Conservation (phyloP, 2,888 invertebrate species). For the Xestoiulus laeticollis region DNA sequence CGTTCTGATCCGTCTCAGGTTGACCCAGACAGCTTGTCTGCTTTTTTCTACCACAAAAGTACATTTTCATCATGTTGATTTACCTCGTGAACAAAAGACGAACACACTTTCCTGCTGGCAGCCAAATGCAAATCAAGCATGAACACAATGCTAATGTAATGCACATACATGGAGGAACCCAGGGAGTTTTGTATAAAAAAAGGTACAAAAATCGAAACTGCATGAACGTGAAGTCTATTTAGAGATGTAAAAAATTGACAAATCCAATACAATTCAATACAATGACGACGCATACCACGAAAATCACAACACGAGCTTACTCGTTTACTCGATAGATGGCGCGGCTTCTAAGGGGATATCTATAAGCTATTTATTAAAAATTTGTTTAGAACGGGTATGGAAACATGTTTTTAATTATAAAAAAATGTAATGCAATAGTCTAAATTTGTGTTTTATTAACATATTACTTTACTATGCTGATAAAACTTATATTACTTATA, state of each 20-base stretch:
- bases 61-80: conserved; percentile 43
- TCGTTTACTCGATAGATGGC: neutral
- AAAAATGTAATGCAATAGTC: no score
- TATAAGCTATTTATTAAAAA: no score
- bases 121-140: conserved; percentile 47
- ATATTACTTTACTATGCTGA: no score
- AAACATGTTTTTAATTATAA: no score
- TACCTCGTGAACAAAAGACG: conserved; percentile 4
- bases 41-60: conserved; percentile 1
- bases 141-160: conserved; percentile 32
- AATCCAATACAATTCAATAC: conserved; percentile 33
- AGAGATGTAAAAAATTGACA: neutral
- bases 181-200: conserved; percentile 18
- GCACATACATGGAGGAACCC: conserved; percentile 42
- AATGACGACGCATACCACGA: neutral
- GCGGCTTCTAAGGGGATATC: neutral
- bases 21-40: conserved; percentile 46
- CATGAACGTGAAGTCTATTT: neutral
- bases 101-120: conserved; percentile 23
- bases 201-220: conserved; percentile 23
- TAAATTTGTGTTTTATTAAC: no score
- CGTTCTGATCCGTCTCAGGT: neutral
- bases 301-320: neutral
- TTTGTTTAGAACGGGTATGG: no score
- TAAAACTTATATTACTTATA: no score